Evolutionary conservation across 2,888 invertebrate species (phyloP), one percentile per base, ranked within the genome.

Genomic region (Mechanitis messenoides): DNA sequence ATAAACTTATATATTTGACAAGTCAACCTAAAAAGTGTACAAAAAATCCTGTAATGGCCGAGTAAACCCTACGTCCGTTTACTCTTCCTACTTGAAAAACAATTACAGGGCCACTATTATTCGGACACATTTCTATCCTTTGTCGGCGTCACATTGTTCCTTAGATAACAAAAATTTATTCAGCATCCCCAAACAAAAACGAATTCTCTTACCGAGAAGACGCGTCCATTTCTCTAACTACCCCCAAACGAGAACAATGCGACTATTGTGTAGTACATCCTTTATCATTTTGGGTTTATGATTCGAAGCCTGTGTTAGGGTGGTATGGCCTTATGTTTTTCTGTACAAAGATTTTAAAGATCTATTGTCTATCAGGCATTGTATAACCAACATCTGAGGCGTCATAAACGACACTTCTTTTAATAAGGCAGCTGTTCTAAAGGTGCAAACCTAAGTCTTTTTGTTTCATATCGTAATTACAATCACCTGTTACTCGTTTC

Each of bases 361-460:
- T 69, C 71, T 71, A 77, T 77, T 76, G 76, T 77, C 72, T 74
- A 72, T 73, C 78, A 76, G 71, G 75, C 74, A 78, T 81, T 81
- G 77, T 78, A 76, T 74, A 79, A 80, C 80, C 74, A 81, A 79
- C 78, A 78, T 73, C 71, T 69, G 70, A 75, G 68, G 78, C 78
- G 81, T 85, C 81, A 77, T 84, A 84, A 81, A 83, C 79, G 83
- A 83, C 84, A 80, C 81, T 78, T 78, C 72, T 72, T 71, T 70
- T 58, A 47, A 58, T 54, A 71, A 75, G 73, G 81, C 87, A 87
- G 86, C 80, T 88, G 87, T 60, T 55, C 56, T 50, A 67, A 71
- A 75, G 74, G 71, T 71, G 73, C 67, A 61, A 65, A 78, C 77
- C 76, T 77, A 73, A 69, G 69, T 68, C 69, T 70, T 69, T 71